These are phyloP conservation scores for Trissolcus japonicus DNA, from an alignment of 2,888 invertebrate species.

Conservation along the genomic window DNA sequence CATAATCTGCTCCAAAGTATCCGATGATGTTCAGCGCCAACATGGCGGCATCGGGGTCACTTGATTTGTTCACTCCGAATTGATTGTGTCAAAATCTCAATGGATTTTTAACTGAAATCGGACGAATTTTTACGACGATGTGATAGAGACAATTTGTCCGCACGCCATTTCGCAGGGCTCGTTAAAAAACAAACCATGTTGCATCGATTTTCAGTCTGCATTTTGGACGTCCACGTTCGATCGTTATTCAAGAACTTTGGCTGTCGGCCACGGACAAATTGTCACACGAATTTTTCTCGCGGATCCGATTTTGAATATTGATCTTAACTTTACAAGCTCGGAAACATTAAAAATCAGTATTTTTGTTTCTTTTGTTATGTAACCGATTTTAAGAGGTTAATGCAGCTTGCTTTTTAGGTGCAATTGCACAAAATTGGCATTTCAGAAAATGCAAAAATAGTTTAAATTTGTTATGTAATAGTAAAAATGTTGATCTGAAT, in stretches of 20 bases:
- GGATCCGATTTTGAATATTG: too few species aligned
- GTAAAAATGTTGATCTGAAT: too few species aligned
- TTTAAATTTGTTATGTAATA: constrained; percentile 4
- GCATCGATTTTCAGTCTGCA: background rate
- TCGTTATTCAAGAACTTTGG: background rate
- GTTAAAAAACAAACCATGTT: too few species aligned
- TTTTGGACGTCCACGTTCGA: constrained; percentile 3
- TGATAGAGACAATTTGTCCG: too few species aligned
- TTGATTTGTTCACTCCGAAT: constrained; percentile 11
- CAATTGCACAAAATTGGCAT: background rate
- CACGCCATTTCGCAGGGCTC: too few species aligned
- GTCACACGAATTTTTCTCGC: background rate
- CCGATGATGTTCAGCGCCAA: constrained; percentile 34
- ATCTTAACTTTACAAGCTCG: too few species aligned
- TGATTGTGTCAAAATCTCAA: constrained; percentile 11
- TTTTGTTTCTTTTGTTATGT: constrained; percentile 1
- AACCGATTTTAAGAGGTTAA: background rate
- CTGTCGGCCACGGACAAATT: background rate
- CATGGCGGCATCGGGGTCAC: constrained; percentile 49
- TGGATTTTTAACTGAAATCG: background rate
- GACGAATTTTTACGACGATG: too few species aligned
- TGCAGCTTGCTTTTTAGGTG: background rate
- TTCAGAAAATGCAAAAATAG: background rate
- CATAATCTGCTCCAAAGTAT: constrained; percentile 24
- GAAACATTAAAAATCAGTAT: too few species aligned